Evolutionary conservation across 2,888 invertebrate species (phyloP).

Genomic region (Aspidiotus destructor): DNA sequence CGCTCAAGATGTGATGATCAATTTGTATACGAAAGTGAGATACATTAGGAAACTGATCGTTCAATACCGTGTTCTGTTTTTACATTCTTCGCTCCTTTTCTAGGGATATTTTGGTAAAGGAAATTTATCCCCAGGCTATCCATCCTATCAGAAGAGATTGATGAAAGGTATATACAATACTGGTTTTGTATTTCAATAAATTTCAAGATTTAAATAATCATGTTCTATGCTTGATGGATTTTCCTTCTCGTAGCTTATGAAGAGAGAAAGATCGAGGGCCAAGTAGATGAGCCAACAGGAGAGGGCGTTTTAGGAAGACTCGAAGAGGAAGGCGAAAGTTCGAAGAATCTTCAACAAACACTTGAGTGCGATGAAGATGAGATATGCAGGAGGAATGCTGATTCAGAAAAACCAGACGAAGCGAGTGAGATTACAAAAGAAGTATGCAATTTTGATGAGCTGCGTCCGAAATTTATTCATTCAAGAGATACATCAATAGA

Average conservation of each 20-base stretch:
- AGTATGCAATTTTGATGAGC: too few species aligned
- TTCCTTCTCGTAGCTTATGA: too few species aligned
- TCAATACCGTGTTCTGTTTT: neutral
- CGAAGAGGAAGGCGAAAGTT: neutral
- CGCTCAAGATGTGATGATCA: slow-evolving; percentile 13
- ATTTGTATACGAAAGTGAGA: slow-evolving; percentile 22
- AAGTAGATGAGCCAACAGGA: neutral
- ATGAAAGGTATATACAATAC: slow-evolving; percentile 12
- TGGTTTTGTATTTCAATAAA: neutral
- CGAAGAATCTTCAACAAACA: too few species aligned
- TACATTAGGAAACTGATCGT: neutral
- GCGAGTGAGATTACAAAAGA: too few species aligned
- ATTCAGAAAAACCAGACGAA: too few species aligned
- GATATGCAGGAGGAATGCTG: neutral
- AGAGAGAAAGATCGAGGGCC: too few species aligned
- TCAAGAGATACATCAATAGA: neutral
- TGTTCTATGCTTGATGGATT: too few species aligned
- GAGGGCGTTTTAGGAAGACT: neutral
- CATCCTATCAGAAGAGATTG: slow-evolving; percentile 10
- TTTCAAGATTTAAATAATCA: too few species aligned
- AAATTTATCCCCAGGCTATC: slow-evolving; percentile 22
- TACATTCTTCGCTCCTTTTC: neutral
- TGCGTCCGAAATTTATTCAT: neutral
- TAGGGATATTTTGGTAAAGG: slow-evolving; percentile 31
- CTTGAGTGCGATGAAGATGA: neutral